A percentile compares a stretch with the other conserved stretches of the same genome.
Conservation (phyloP, 2,113 vertebrate species). For the Lichenostomus cassidix region DNA sequence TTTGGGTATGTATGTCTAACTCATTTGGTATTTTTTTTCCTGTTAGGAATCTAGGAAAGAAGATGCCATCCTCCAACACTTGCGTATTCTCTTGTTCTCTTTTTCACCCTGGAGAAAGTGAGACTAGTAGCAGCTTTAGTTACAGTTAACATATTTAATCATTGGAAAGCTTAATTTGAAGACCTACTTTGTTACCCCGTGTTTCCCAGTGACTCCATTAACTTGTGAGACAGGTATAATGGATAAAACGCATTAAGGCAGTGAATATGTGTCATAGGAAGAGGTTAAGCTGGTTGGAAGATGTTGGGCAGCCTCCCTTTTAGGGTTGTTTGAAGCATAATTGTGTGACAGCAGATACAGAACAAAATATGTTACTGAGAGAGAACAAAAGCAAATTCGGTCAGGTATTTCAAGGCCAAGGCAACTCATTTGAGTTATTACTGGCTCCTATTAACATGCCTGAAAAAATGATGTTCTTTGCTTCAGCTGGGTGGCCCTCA, state of each 20-base stretch:
- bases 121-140: conserved; percentile 20
- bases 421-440: conserved; percentile 58
- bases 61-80: neutral
- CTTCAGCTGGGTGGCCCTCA: conserved; percentile 50
- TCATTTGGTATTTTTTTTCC: neutral
- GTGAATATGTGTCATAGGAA: neutral
- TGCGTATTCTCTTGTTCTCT: neutral
- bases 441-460: conserved; percentile 58
- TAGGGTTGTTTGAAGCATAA: neutral
- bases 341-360: neutral
- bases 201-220: neutral
- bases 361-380: conserved; percentile 4
- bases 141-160: conserved; percentile 46
- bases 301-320: neutral
- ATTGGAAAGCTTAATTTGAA: conserved; percentile 18
- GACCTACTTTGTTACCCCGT: conserved; percentile 1
- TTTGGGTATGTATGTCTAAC: neutral
- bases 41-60: neutral
- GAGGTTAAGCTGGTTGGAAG: neutral
- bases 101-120: neutral
- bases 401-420: conserved; percentile 57
- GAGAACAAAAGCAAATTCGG: conserved; percentile 28
- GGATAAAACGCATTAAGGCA: neutral
- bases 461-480: conserved; percentile 29
- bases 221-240: neutral